Evolutionary conservation across 1,140 invertebrate genomes (phyloP).

Genomic region (Drosophila chauvacae): DNA sequence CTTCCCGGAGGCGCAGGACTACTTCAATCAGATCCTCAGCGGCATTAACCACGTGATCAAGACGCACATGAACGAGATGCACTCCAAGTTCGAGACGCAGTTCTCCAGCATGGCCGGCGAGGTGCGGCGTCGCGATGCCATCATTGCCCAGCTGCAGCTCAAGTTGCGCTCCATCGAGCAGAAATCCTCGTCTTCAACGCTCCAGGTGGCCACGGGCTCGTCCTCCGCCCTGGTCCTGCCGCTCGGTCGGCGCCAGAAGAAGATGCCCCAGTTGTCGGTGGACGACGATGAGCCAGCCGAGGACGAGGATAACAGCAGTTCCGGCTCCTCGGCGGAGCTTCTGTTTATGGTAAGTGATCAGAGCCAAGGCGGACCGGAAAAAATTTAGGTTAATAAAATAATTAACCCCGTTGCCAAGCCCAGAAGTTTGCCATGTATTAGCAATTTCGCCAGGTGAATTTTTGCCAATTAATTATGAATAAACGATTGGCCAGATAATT

Average conservation of each 20-base stretch:
- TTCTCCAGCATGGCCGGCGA: constrained; percentile 91
- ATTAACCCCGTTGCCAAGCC: no score
- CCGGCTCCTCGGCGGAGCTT: constrained; percentile 85
- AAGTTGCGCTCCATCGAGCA: constrained; percentile 72
- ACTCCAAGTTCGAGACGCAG: constrained; percentile 88
- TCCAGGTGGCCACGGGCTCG: background rate
- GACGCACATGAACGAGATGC: constrained; percentile 88
- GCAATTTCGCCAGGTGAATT: no score
- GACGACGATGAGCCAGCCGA: constrained; percentile 75
- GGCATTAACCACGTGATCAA: constrained; percentile 92
- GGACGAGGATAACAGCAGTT: constrained; percentile 81
- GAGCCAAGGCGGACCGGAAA: no score
- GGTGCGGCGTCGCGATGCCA: constrained; percentile 90
- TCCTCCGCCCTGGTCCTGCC: constrained; percentile 23
- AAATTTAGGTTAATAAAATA: no score
- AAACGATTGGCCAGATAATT: no score
- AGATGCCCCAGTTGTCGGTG: constrained; percentile 64
- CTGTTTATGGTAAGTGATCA: constrained; percentile 85
- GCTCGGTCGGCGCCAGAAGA: constrained; percentile 47
- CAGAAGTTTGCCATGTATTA: no score
- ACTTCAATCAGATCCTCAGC: constrained; percentile 89
- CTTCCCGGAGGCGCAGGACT: constrained; percentile 88
- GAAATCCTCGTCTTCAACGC: constrained; percentile 26
- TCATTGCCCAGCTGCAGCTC: constrained; percentile 90
- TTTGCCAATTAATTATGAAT: no score